These are phyloP conservation scores for Trachelipus rathkii DNA, from an alignment of 1,140 invertebrate genomes.

Conservation along the genomic window DNA sequence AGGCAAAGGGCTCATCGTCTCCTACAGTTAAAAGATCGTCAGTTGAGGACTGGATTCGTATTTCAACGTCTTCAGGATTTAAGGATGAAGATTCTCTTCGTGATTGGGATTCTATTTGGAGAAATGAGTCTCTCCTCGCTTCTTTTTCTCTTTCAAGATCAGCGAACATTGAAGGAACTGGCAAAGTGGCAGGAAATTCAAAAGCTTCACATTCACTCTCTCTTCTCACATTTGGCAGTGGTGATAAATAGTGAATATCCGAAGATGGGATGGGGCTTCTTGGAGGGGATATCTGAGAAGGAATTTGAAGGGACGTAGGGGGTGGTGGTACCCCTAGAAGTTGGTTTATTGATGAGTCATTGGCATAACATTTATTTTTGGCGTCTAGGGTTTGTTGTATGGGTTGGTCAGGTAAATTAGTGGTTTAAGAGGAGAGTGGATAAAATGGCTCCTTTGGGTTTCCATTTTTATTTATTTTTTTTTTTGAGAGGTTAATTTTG, in stretches of 20 bases:
- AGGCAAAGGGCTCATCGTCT: constrained; percentile 37
- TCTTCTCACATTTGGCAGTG: constrained; percentile 62
- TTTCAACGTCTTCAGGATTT: constrained; percentile 35
- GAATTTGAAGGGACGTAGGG: constrained; percentile 25
- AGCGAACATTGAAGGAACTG: constrained; percentile 70
- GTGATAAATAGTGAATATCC: constrained; percentile 56
- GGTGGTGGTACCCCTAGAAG: constrained; percentile 21
- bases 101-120: neutral
- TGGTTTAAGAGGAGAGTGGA: too few relatives aligned
- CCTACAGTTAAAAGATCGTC: constrained; percentile 43
- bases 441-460: too few relatives aligned
- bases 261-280: neutral
- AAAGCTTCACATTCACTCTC: constrained; percentile 59
- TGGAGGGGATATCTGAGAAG: constrained; percentile 22
- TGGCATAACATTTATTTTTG: too few relatives aligned
- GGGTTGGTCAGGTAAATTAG: too few relatives aligned
- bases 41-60: constrained; percentile 39
- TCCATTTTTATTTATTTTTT: too few relatives aligned
- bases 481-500: too few relatives aligned
- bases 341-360: too few relatives aligned
- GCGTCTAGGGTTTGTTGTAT: too few relatives aligned
- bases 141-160: constrained; percentile 48
- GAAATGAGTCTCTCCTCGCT: neutral
- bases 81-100: neutral
- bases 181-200: constrained; percentile 53